Evolutionary conservation across 2,888 invertebrate species (phyloP), one percentile per base, ranked within the genome.

Genomic region (Acheta domesticus): DNA sequence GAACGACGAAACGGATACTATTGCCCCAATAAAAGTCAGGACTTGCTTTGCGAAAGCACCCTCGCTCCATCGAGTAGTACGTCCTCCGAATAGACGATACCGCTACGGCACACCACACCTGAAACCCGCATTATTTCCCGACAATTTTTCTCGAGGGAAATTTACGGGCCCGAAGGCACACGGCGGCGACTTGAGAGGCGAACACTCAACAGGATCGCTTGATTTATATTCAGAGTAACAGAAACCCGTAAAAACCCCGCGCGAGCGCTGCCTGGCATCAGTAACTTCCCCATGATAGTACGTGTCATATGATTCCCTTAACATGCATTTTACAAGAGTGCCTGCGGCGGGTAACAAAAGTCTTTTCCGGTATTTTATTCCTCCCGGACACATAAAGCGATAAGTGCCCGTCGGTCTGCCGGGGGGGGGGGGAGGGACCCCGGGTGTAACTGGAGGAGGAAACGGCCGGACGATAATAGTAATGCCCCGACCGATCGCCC

Each of bases 241-340:
- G 62, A 62, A 62, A 62, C 14, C 62, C 11, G 62, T 62, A 62
- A 62, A 62, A 62, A n/a, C 36, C 36, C 36, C 5, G 36, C 36
- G 36, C 5, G 36, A 36, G 36, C 36, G 36, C 36, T 36, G 8
- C 36, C 23, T 8, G 14, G 62, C 62, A 62, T 62, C 62, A 12
- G 62, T 12, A 62, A 62, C 62, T 62, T n/a, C n/a, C 16, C n/a
- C 62, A 62, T 62, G 62, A 62, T 62, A 62, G 62, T 62, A n/a
- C 62, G 62, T 62, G 62, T 62, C 62, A 62, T 62, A 62, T 62
- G 62, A 62, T 62, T 62, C 62, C 62, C n/a, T 62, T 62, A 62
- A 62, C 62, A 62, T 62, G 62, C 62, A 62, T 62, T 62, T 62
- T 62, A 62, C 62, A 62, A 62, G 62, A 62, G 62, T 62, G 62